Percentiles rank a stretch among this genome's conserved stretches.
Conservation (phyloP, 2,797 vertebrate species). For the Siniperca undulata region DNA sequence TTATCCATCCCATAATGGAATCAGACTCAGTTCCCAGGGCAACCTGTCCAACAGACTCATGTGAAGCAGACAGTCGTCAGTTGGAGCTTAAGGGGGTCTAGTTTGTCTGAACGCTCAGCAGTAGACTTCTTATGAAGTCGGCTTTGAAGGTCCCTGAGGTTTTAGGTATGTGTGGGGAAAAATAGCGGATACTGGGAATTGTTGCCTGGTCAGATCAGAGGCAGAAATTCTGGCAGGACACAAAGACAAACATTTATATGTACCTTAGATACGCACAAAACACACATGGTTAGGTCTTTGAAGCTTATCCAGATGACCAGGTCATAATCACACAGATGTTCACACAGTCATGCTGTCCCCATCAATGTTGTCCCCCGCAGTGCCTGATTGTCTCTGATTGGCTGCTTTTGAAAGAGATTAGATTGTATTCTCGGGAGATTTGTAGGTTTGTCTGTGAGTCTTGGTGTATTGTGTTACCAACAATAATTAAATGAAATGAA, state of each 20-base stretch:
- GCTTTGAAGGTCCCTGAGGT: constrained; percentile 65
- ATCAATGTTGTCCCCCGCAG: constrained; percentile 39
- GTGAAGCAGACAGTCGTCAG: constrained; percentile 69
- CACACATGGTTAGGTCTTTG: constrained; percentile 39
- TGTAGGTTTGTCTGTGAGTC: constrained; percentile 24
- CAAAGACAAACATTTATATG: constrained; percentile 55
- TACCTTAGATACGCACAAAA: constrained; percentile 17
- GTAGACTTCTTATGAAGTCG: constrained; percentile 76
- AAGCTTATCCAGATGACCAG: constrained; percentile 68
- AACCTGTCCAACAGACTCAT: constrained; percentile 72
- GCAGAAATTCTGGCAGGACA: constrained; percentile 22
- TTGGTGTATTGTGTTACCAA: constrained; percentile 45
- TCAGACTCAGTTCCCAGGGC: constrained; percentile 76
- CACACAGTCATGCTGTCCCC: constrained; percentile 46
- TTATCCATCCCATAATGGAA: constrained; percentile 83
- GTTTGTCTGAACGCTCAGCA: constrained; percentile 73
- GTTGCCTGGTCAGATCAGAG: constrained; percentile 63
- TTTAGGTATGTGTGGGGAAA: constrained; percentile 40
- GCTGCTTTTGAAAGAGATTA: constrained; percentile 68
- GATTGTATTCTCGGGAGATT: constrained; percentile 48
- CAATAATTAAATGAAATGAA: constrained; percentile 62
- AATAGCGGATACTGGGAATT: constrained; percentile 46
- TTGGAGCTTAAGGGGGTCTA: constrained; percentile 72
- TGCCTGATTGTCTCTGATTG: constrained; percentile 63
- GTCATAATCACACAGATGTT: constrained; percentile 76